Percentiles rank a stretch among this genome's conserved stretches.
Conservation (phyloP, 2,797 vertebrate genomes). For the Myoxocephalus aenaeus region DNA sequence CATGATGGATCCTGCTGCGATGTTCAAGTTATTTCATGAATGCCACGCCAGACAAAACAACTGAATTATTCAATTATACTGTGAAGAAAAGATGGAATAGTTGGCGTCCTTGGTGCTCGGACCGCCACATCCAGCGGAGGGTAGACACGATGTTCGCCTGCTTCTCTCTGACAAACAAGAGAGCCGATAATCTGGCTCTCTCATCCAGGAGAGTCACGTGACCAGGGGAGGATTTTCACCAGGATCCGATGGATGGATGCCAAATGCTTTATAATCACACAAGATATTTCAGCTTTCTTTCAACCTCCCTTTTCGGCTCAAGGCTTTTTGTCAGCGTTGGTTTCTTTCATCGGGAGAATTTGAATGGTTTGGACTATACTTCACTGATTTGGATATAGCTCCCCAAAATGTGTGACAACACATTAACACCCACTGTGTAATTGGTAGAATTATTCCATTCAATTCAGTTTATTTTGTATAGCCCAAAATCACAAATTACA, state of each 20-base stretch:
- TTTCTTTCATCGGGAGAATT: too few species aligned
- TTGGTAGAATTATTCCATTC: neutral
- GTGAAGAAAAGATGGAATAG: neutral
- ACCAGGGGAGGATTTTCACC: slow-evolving; percentile 57
- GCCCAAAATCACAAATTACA: too few species aligned
- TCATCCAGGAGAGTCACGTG: slow-evolving; percentile 78
- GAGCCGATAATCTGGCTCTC: slow-evolving; percentile 72
- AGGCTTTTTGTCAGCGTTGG: neutral
- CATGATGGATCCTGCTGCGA: slow-evolving; percentile 70
- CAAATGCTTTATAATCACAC: neutral
- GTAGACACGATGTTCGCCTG: slow-evolving; percentile 18
- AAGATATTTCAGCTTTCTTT: neutral
- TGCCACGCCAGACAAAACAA: neutral
- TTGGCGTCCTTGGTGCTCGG: slow-evolving; percentile 20
- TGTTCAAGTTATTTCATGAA: slow-evolving; percentile 74
- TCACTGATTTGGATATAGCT: neutral
- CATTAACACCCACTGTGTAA: neutral
- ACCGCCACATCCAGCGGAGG: slow-evolving; percentile 55
- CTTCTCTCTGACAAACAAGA: slow-evolving; percentile 30
- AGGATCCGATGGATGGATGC: slow-evolving; percentile 1
- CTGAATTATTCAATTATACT: neutral
- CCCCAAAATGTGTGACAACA: neutral
- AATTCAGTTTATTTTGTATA: too few species aligned
- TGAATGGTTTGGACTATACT: neutral
- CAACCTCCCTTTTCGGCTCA: neutral